phyloP scores from a whole-genome alignment of 2,113 vertebrate genomes.

The Microcebus griseorufus region DNA sequence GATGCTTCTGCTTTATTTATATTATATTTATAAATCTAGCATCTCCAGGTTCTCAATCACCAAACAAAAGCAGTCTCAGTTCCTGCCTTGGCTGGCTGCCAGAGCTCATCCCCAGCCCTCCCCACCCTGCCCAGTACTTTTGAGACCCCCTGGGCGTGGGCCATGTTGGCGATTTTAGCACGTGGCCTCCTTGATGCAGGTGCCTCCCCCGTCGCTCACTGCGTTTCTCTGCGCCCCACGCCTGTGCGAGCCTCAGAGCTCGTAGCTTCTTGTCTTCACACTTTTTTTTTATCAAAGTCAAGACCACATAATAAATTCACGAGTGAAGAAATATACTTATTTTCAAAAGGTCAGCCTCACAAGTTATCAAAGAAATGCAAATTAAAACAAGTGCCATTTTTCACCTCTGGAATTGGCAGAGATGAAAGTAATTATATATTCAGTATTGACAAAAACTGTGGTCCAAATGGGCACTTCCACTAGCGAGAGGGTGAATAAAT shows the following conservation, averaged over 20 bases:
- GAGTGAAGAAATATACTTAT: constrained; percentile 42
- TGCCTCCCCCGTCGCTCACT: rapidly evolving
- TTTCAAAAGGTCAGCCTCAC: constrained; percentile 71
- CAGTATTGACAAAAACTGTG: background rate
- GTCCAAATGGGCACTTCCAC: background rate
- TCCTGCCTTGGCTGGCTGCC: background rate
- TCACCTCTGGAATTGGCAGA: background rate
- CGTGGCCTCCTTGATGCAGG: background rate
- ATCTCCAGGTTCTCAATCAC: background rate
- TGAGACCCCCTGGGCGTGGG: background rate
- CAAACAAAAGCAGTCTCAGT: background rate
- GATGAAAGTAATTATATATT: constrained; percentile 19
- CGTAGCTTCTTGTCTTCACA: background rate
- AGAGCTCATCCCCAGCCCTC: background rate
- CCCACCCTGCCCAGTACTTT: background rate
- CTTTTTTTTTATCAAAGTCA: constrained; percentile 54
- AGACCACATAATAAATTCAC: constrained; percentile 40
- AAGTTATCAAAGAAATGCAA: constrained; percentile 59
- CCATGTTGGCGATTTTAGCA: rapidly evolving
- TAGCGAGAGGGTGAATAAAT: background rate
- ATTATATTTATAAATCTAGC: background rate
- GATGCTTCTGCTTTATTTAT: background rate
- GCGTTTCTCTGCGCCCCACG: background rate
- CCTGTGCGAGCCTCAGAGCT: background rate
- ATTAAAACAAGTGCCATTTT: constrained; percentile 44